Percentiles rank a stretch among this genome's conserved stretches.
phyloP scores from a whole-genome alignment of 2,888 invertebrate genomes.

The Euzophera pinguis region DNA sequence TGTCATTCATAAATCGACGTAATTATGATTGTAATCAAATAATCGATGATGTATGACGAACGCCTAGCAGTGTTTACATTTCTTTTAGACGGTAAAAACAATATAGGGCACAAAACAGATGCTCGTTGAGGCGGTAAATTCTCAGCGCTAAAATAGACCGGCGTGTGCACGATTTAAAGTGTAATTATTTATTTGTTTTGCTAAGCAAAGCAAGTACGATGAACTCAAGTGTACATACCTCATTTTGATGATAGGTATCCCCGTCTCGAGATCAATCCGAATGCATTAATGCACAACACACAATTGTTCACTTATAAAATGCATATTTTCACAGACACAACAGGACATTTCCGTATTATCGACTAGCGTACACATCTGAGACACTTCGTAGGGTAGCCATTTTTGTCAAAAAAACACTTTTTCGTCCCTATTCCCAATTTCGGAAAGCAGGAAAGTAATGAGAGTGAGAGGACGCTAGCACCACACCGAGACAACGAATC shows the following conservation, averaged over 20 bases:
- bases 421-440: slow-evolving; percentile 65
- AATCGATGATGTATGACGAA: slow-evolving; percentile 65
- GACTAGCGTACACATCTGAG: slow-evolving; percentile 54
- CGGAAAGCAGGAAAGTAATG: slow-evolving; percentile 55
- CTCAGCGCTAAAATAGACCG: slow-evolving; percentile 57
- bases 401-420: slow-evolving; percentile 71
- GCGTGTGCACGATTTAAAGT: slow-evolving; percentile 47
- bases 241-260: slow-evolving; percentile 70
- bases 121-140: slow-evolving; percentile 49
- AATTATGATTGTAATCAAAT: slow-evolving; percentile 58
- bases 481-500: slow-evolving; percentile 54
- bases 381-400: slow-evolving; percentile 65
- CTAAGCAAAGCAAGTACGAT: slow-evolving; percentile 66
- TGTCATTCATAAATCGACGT: slow-evolving; percentile 67
- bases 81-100: slow-evolving; percentile 44
- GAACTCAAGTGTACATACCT: slow-evolving; percentile 66
- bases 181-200: slow-evolving; percentile 76
- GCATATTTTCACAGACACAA: slow-evolving; percentile 70
- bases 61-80: slow-evolving; percentile 62
- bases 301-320: slow-evolving; percentile 75
- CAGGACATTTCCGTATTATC: slow-evolving; percentile 60
- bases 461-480: slow-evolving; percentile 66
- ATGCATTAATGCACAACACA: slow-evolving; percentile 74
- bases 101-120: slow-evolving; percentile 42
- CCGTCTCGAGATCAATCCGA: slow-evolving; percentile 73